Percentiles rank a stretch among this genome's conserved stretches.
These are phyloP conservation scores for Chondrilla cf. caribensis DNA, from an alignment of 37 sponge, comb jelly and placozoan species.

Conservation along the genomic window DNA sequence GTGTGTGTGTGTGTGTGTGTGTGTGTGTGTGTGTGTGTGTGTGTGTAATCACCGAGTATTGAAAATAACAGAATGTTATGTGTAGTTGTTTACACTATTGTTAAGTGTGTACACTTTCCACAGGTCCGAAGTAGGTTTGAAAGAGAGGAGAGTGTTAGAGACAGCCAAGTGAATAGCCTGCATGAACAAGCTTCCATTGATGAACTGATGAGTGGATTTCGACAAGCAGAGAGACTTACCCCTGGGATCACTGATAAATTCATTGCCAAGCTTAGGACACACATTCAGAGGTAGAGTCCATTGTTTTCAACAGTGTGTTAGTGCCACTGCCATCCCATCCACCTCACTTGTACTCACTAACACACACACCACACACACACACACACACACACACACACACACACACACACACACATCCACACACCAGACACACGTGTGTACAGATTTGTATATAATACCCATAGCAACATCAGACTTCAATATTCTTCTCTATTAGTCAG, in stretches of 20 bases:
- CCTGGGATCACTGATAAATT: constrained; percentile 77
- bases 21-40: too few relatives aligned
- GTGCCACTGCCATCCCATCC: not conserved
- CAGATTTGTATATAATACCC: too few relatives aligned
- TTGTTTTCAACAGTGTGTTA: not conserved
- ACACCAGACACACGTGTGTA: too few relatives aligned
- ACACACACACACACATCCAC: not conserved
- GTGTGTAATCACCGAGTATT: too few relatives aligned
- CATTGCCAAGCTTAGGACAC: constrained; percentile 20
- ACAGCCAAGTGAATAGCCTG: constrained; percentile 5
- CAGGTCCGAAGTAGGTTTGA: too few relatives aligned
- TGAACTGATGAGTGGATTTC: constrained; percentile 80
- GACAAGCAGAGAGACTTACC: constrained; percentile 70
- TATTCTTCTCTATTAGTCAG: too few relatives aligned
- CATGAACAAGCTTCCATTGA: constrained; percentile 42
- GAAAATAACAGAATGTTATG: too few relatives aligned
- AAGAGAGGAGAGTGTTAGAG: not conserved
- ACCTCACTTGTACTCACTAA: not conserved
- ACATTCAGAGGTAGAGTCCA: constrained; percentile 31
- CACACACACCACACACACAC: constrained; percentile 16
- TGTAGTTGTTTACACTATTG: too few relatives aligned
- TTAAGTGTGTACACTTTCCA: too few relatives aligned
- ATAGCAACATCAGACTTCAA: too few relatives aligned
- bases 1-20: too few relatives aligned
- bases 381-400: not conserved